Evolutionary conservation across 2,113 vertebrate species (phyloP).

Genomic region (Grantiella picta): DNA sequence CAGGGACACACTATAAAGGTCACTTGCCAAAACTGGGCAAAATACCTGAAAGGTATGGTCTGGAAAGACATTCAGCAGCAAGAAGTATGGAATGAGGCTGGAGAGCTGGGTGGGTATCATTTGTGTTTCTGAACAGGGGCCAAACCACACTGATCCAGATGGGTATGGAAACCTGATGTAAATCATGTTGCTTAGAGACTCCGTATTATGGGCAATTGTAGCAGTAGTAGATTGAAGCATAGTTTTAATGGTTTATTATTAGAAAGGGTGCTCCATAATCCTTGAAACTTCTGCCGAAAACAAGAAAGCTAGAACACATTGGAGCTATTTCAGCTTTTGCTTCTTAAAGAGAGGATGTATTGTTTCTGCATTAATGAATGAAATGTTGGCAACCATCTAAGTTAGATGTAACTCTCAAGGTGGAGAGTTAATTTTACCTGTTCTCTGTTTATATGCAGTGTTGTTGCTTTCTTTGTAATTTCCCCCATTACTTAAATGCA

Average conservation of each 20-base stretch:
- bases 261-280: not conserved
- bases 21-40: not conserved
- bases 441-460: not conserved
- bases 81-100: not conserved
- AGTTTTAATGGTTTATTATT: not conserved
- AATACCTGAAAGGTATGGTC: not conserved
- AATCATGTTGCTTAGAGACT: not conserved
- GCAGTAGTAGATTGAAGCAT: not conserved
- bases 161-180: not conserved
- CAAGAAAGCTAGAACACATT: not conserved
- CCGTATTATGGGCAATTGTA: not conserved
- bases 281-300: not conserved
- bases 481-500: not conserved
- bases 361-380: not conserved
- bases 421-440: not conserved
- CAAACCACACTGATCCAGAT: not conserved
- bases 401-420: not conserved
- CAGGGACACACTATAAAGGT: not conserved
- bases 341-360: not conserved
- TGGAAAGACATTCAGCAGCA: not conserved
- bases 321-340: not conserved
- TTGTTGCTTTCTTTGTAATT: not conserved
- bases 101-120: not conserved
- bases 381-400: not conserved
- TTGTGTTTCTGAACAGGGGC: not conserved